Evolutionary conservation across 2,888 invertebrate genomes (phyloP), one percentile per base, ranked within the genome.

Genomic region (Synergus japonicus): DNA sequence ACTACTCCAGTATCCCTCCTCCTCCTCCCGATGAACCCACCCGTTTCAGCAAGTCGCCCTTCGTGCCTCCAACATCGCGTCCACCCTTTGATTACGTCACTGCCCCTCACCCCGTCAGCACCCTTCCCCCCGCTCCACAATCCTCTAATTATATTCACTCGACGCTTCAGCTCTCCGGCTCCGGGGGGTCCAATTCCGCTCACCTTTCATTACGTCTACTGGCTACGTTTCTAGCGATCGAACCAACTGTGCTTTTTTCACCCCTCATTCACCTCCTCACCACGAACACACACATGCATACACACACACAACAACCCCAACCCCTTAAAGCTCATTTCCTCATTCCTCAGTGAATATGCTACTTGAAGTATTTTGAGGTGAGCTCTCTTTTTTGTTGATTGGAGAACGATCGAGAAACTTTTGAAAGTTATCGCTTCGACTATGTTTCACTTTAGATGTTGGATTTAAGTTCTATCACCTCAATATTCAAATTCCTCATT

Each of bases 61-160:
- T 79, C 83, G 69, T 82, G 78, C 85, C 84, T 80, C 83, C 85
- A 78, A 80, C 83, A 81, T 86, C 86, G 85, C 87, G 88, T 89
- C 89, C 90, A 90, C 91, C 91, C 91, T 91, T 91, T 91, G 91
- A 91, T 91, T 91, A 91, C 90, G 91, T 89, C 89, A 90, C 87
- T 88, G 89, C 89, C 88, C 85, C 89, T 85, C 86, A 81, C 83
- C 80, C 86, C 83, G 82, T 80, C 80, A 43, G 79, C 78, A 81
- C 84, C 79, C 83, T 83, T 79, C 79, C 82, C 81, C 78, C 83
- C 87, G 84, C 86, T 86, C 90, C 88, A 85, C 89, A 88, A 90
- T 91, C 91, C 92, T 91, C 91, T 92, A 92, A 92, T 92, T 92
- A 92, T 92, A 92, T 92, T 92, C 92, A 90, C 91, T 91, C 90